These are phyloP conservation scores for Buceros bicornis DNA, from an alignment of 2,797 vertebrate genomes.

Conservation along the genomic window DNA sequence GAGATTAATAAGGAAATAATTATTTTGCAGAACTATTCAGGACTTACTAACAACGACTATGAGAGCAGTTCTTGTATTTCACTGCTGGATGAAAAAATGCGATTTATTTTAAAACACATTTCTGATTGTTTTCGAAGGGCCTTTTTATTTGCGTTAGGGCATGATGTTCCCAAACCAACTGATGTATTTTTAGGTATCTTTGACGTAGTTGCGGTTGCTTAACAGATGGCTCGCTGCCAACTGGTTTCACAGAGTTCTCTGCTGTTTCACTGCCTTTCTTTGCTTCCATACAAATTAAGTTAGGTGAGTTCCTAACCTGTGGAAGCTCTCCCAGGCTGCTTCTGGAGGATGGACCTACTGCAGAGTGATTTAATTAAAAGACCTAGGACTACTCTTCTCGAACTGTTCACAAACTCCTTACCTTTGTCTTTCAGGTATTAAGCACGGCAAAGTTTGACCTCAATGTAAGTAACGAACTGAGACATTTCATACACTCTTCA, in stretches of 20 bases:
- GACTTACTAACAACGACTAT: background rate
- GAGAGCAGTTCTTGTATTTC: background rate
- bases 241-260: conserved; percentile 24
- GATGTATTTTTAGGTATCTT: conserved; percentile 55
- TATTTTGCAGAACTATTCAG: background rate
- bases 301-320: conserved; percentile 7
- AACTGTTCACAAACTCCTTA: background rate
- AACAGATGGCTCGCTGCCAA: conserved; percentile 63
- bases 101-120: conserved; percentile 6
- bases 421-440: background rate
- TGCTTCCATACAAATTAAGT: background rate
- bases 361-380: background rate
- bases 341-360: background rate
- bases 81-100: background rate
- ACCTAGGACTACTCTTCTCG: background rate
- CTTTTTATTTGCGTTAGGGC: conserved; percentile 46
- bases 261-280: conserved; percentile 46
- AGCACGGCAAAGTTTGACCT: background rate
- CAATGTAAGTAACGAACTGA: background rate
- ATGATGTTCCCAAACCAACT: conserved; percentile 47
- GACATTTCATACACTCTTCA: background rate
- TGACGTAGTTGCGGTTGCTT: conserved; percentile 55
- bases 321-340: background rate
- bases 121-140: conserved; percentile 28
- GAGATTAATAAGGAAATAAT: background rate